A percentile compares a stretch with the other conserved stretches of the same genome.
phyloP scores from a whole-genome alignment of 2,888 invertebrate genomes.

The Pollenia amentaria region DNA sequence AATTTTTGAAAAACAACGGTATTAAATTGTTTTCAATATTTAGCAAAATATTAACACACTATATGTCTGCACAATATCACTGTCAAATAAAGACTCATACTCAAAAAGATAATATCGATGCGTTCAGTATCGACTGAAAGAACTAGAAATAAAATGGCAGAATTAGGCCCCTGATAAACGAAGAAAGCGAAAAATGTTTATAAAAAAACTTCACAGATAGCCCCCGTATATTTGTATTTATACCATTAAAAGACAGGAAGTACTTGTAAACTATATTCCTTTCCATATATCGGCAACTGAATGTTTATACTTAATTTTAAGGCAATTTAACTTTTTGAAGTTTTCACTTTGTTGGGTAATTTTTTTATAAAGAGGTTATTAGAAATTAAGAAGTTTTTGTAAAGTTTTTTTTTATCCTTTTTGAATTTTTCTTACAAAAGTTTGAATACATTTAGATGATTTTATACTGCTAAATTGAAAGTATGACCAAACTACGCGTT shows the following conservation, averaged over 20 bases:
- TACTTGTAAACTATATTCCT: slow-evolving; percentile 5
- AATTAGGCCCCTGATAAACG: no score
- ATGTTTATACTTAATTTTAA: slow-evolving; percentile 34
- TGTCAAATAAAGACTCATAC: no score
- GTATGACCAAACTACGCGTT: background rate
- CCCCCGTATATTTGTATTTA: background rate
- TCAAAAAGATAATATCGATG: no score
- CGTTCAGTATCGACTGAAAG: no score
- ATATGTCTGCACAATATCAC: no score
- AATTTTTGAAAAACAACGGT: no score
- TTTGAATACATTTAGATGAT: background rate
- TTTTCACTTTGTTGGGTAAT: slow-evolving; percentile 21
- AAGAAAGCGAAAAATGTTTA: no score
- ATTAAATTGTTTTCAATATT: no score
- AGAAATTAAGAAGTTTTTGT: slow-evolving; percentile 11
- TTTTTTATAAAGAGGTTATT: slow-evolving; percentile 24
- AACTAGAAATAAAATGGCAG: no score
- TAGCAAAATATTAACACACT: no score
- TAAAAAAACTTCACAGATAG: background rate
- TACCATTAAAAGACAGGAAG: background rate
- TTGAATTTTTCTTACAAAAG: background rate
- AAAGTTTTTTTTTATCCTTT: background rate
- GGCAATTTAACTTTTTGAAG: slow-evolving; percentile 67
- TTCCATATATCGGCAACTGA: slow-evolving; percentile 17
- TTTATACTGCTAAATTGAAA: background rate